Percentiles rank a stretch among this genome's conserved stretches.
phyloP scores from a whole-genome alignment of 2,113 vertebrate genomes.

The Leptosomus discolor region DNA sequence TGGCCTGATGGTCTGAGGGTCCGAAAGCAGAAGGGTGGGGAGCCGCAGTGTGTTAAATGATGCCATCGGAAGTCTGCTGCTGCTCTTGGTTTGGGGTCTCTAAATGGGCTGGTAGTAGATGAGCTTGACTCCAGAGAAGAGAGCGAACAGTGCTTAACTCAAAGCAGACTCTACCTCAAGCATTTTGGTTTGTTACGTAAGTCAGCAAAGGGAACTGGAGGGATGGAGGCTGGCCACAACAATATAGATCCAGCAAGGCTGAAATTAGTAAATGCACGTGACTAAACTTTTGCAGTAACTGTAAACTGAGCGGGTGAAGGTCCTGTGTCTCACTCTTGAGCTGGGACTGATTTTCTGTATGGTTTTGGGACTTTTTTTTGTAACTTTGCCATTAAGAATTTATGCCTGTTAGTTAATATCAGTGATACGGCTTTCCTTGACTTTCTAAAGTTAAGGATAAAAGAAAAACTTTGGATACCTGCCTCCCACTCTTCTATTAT shows the following conservation, averaged over 20 bases:
- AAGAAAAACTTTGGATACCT: background rate
- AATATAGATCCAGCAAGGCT: background rate
- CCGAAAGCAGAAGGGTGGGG: background rate
- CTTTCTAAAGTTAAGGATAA: background rate
- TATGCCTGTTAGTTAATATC: background rate
- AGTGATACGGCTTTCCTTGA: background rate
- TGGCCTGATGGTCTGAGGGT: background rate
- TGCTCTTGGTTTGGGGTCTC: background rate
- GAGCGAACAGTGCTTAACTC: fast-evolving
- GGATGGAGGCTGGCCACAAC: background rate
- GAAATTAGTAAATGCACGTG: background rate
- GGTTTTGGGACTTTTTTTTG: background rate
- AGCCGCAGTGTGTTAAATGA: fast-evolving
- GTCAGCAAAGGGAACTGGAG: background rate
- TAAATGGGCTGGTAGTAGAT: background rate
- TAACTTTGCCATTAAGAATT: background rate
- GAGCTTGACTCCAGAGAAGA: background rate
- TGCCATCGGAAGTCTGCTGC: background rate
- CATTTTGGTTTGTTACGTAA: background rate
- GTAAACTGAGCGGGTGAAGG: background rate
- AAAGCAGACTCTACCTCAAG: background rate
- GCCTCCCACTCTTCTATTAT: background rate
- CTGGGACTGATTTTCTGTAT: background rate
- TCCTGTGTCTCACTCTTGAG: background rate
- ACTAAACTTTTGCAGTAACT: background rate